These are phyloP conservation scores for Drosophila kanapiae DNA, from an alignment of 1,140 invertebrate species.

Conservation along the genomic window DNA sequence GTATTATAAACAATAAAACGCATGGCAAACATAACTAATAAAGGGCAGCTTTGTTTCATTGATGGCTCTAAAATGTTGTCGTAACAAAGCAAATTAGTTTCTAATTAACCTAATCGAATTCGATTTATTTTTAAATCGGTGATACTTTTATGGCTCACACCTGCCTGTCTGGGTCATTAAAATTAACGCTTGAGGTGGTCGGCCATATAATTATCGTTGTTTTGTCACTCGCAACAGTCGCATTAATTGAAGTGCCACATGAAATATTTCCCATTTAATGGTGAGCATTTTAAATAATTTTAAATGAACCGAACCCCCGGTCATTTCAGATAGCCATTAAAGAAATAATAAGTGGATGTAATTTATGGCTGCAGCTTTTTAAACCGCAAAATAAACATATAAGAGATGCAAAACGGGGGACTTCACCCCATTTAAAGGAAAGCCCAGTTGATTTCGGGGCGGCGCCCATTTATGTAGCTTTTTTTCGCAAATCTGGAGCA, in stretches of 20 bases:
- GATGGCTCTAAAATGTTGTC: no score
- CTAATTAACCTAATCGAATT: slow-evolving; percentile 10
- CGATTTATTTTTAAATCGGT: slow-evolving; percentile 12
- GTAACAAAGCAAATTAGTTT: not conserved
- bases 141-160: slow-evolving; percentile 31
- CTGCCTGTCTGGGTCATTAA: slow-evolving; percentile 30
- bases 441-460: slow-evolving; percentile 32
- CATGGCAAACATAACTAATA: no score
- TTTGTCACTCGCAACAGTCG: slow-evolving; percentile 46
- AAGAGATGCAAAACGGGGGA: slow-evolving; percentile 1
- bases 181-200: slow-evolving; percentile 18
- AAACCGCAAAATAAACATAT: slow-evolving; percentile 37
- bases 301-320: slow-evolving; percentile 48
- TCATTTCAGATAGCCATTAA: slow-evolving; percentile 47
- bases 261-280: slow-evolving; percentile 51
- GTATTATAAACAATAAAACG: not conserved
- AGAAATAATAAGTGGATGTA: slow-evolving; percentile 58
- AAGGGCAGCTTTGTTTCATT: not conserved
- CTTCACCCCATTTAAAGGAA: slow-evolving; percentile 33
- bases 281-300: slow-evolving; percentile 55
- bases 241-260: slow-evolving; percentile 59
- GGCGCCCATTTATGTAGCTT: slow-evolving; percentile 5
- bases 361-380: slow-evolving; percentile 60
- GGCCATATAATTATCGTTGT: slow-evolving; percentile 35
- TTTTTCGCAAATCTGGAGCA: slow-evolving; percentile 37